A percentile compares a stretch with the other conserved stretches of the same genome.
These are phyloP conservation scores for Bos taurus DNA, from an alignment of 2,113 vertebrate genomes.

Conservation along the genomic window ARS-UCD2.0 NC_037342.1:74473501-74474000, in stretches of 20 bases:
- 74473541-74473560: background rate
- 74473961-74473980: background rate
- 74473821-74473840: background rate
- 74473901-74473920: background rate
- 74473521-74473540: background rate
- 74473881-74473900: background rate
- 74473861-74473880: rapidly evolving
- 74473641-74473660: background rate
- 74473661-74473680: background rate
- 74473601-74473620: background rate
- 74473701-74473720: background rate
- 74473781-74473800: background rate
- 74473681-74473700: background rate
- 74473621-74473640: background rate
- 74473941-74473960: background rate
- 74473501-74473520: constrained; percentile 24
- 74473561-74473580: background rate
- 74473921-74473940: rapidly evolving
- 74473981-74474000: background rate
- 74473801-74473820: background rate
- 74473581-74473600: background rate
- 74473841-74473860: background rate
- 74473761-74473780: constrained; percentile 37
- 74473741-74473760: background rate
- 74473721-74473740: background rate